phyloP scores from a whole-genome alignment of 2,113 vertebrate genomes.

The Odontophorus gujanensis region DNA sequence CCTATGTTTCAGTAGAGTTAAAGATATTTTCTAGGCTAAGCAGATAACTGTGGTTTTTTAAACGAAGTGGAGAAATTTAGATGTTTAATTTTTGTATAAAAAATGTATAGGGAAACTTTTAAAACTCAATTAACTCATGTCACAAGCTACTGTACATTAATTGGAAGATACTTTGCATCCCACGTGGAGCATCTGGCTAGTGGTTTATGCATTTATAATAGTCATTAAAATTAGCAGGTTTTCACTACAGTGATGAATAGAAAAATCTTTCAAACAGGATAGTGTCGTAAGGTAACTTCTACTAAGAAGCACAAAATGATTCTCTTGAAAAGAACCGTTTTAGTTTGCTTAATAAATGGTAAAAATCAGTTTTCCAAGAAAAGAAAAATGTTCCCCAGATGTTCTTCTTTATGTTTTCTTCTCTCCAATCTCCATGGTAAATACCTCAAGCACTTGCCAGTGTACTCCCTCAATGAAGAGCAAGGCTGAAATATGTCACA shows the following conservation, averaged over 20 bases:
- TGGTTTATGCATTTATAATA: background rate
- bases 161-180: conserved; percentile 16
- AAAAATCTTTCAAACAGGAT: background rate
- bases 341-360: background rate
- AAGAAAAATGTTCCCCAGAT: background rate
- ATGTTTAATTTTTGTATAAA: conserved; percentile 23
- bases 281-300: background rate
- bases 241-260: background rate
- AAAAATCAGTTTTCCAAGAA: background rate
- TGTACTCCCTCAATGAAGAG: conserved; percentile 69
- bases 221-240: conserved; percentile 14
- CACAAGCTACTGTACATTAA: background rate
- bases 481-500: conserved; percentile 77
- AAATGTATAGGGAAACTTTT: conserved; percentile 25
- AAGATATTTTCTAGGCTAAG: conserved; percentile 24
- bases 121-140: background rate
- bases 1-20: background rate
- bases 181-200: background rate
- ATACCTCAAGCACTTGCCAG: conserved; percentile 66
- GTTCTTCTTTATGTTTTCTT: background rate
- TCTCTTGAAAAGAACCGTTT: background rate
- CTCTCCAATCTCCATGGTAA: conserved; percentile 59
- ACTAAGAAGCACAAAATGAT: background rate
- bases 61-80: background rate
- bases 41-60: conserved; percentile 40